phyloP scores from a whole-genome alignment of 2,888 invertebrate species.

The Zhengitettix transpicula region DNA sequence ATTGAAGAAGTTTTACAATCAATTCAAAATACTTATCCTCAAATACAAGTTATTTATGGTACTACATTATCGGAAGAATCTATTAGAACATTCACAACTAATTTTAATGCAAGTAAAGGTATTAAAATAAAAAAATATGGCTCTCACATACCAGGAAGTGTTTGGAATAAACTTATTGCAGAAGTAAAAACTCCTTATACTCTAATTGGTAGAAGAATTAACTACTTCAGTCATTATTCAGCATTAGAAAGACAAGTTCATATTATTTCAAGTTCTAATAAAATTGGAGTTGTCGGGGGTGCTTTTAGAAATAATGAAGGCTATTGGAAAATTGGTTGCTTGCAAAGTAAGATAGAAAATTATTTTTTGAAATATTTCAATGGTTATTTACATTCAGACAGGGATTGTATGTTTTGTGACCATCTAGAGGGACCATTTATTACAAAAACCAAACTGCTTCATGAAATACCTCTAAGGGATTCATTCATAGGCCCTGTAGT shows the following conservation, averaged over 20 bases:
- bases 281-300: slow-evolving; percentile 17
- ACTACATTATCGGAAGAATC: background rate
- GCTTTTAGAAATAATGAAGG: slow-evolving; percentile 17
- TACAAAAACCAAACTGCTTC: slow-evolving; percentile 13
- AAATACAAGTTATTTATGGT: background rate
- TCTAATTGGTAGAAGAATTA: slow-evolving; percentile 16
- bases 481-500: slow-evolving; percentile 12
- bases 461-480: slow-evolving; percentile 13
- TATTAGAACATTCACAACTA: background rate
- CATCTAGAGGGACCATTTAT: slow-evolving; percentile 20
- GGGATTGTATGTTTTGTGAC: slow-evolving; percentile 21
- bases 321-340: slow-evolving; percentile 20
- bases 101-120: background rate
- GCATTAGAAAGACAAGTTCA: slow-evolving; percentile 18
- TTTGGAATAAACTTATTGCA: slow-evolving; percentile 15
- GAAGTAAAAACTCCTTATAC: slow-evolving; percentile 17
- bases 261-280: slow-evolving; percentile 14
- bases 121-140: background rate
- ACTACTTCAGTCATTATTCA: slow-evolving; percentile 15
- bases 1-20: background rate
- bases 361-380: slow-evolving; percentile 17
- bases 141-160: slow-evolving; percentile 9
- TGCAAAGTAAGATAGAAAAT: slow-evolving; percentile 17
- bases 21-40: background rate
- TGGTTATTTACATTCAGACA: slow-evolving; percentile 19